phyloP scores from a whole-genome alignment of 2,888 invertebrate species.

The Zygothrica quintamaculata region DNA sequence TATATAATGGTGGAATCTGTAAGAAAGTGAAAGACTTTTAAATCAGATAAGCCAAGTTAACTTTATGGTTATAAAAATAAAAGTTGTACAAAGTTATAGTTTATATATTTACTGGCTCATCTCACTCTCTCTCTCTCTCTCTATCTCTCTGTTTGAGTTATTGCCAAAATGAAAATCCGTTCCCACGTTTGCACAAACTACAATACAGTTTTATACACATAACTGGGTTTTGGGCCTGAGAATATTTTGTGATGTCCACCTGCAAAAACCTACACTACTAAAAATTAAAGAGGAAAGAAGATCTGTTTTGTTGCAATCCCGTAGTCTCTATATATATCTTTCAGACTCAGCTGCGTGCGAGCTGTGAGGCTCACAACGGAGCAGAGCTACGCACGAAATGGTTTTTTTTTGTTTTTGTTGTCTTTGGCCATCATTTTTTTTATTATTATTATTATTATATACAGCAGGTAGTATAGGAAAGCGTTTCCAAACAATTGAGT shows the following conservation, averaged over 20 bases:
- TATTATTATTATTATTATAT: too few species aligned
- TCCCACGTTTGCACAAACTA: conserved; percentile 67
- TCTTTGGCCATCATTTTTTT: conserved; percentile 11
- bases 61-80: too few species aligned
- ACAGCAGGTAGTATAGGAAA: conserved; percentile 50
- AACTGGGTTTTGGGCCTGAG: conserved; percentile 63
- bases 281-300: conserved; percentile 67
- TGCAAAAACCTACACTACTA: conserved; percentile 57
- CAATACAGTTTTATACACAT: conserved; percentile 70
- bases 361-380: too few species aligned
- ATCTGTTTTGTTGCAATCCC: conserved; percentile 71
- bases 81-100: too few species aligned
- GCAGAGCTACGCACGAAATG: conserved; percentile 57
- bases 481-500: conserved; percentile 74
- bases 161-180: conserved; percentile 51
- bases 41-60: too few species aligned
- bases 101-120: too few species aligned
- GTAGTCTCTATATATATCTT: conserved; percentile 24
- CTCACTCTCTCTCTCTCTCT: too few species aligned
- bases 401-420: conserved; percentile 36
- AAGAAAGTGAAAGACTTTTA: conserved; percentile 28
- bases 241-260: conserved; percentile 69
- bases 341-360: conserved; percentile 56
- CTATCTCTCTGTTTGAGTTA: conserved; percentile 34
- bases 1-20: conserved; percentile 20